These are phyloP conservation scores for Tautogolabrus adspersus DNA, from an alignment of 2,113 vertebrate species.

Conservation along the genomic window DNA sequence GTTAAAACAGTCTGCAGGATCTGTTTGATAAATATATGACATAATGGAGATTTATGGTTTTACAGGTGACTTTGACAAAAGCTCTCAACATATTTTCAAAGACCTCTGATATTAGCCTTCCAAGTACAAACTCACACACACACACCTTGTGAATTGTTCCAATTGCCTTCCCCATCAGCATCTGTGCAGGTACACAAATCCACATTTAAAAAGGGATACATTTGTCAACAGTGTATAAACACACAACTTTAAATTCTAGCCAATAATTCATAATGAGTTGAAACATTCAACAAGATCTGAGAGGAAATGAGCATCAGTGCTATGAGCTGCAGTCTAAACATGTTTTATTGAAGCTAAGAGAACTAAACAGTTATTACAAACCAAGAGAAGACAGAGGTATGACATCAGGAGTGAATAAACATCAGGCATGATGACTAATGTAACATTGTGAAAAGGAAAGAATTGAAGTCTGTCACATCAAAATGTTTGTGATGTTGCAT, in stretches of 20 bases:
- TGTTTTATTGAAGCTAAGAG: conserved; percentile 60
- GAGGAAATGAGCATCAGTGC: conserved; percentile 25
- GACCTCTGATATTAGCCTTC: conserved; percentile 34
- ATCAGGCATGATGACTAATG: conserved; percentile 19
- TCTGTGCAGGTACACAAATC: conserved; percentile 84
- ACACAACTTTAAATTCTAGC: conserved; percentile 23
- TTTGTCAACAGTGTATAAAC: conserved; percentile 28
- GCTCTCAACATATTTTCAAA: conserved; percentile 14
- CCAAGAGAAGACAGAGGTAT: conserved; percentile 22
- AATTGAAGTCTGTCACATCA: too few species aligned
- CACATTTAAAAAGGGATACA: conserved; percentile 31
- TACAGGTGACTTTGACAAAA: conserved; percentile 26
- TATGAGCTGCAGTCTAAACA: conserved; percentile 14
- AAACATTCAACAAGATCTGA: conserved; percentile 31
- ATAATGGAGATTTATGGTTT: conserved; percentile 77
- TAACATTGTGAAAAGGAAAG: conserved; percentile 11
- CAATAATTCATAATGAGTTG: background rate
- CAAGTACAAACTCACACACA: conserved; percentile 49
- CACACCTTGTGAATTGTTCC: conserved; percentile 81
- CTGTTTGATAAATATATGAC: conserved; percentile 37
- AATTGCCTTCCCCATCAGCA: conserved; percentile 86
- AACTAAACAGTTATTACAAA: conserved; percentile 50
- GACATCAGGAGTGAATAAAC: conserved; percentile 33
- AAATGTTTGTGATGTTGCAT: too few species aligned
- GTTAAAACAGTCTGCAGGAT: conserved; percentile 47